A percentile compares a stretch with the other conserved stretches of the same genome.
These are phyloP conservation scores for Aleadryas rufinucha DNA, from an alignment of 2,113 vertebrate species.

Conservation along the genomic window DNA sequence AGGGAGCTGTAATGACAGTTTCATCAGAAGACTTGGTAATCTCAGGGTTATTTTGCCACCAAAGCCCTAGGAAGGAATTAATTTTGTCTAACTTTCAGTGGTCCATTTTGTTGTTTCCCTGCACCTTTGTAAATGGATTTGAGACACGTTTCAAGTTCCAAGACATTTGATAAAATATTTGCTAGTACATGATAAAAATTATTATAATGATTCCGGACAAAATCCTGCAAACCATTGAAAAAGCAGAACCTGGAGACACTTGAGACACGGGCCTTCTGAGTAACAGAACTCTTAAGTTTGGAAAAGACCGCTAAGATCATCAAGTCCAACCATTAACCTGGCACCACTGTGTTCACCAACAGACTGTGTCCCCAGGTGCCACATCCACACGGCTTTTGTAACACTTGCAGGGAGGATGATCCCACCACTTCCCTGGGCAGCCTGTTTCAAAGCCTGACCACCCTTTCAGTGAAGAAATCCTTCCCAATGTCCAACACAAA, in stretches of 20 bases:
- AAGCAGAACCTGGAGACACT: not conserved
- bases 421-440: not conserved
- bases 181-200: not conserved
- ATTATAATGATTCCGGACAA: not conserved
- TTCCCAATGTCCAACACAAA: not conserved
- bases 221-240: not conserved
- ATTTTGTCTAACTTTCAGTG: slow-evolving; percentile 57
- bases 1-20: slow-evolving; percentile 41
- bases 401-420: too few relatives aligned
- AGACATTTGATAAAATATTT: slow-evolving; percentile 47
- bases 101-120: not conserved
- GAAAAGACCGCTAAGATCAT: not conserved
- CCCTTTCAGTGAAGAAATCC: not conserved
- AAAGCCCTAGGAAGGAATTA: slow-evolving; percentile 41
- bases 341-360: not conserved
- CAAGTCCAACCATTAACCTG: not conserved
- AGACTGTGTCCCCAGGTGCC: not conserved
- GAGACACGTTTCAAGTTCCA: slow-evolving; percentile 41
- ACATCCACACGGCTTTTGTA: not conserved
- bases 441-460: not conserved
- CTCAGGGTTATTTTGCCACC: slow-evolving; percentile 23
- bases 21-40: slow-evolving; percentile 7
- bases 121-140: slow-evolving; percentile 17
- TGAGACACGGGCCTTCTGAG: not conserved
- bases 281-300: not conserved